Base-by-base conservation (phyloP, 2,888 invertebrate species). In the Eilema depressum region DNA sequence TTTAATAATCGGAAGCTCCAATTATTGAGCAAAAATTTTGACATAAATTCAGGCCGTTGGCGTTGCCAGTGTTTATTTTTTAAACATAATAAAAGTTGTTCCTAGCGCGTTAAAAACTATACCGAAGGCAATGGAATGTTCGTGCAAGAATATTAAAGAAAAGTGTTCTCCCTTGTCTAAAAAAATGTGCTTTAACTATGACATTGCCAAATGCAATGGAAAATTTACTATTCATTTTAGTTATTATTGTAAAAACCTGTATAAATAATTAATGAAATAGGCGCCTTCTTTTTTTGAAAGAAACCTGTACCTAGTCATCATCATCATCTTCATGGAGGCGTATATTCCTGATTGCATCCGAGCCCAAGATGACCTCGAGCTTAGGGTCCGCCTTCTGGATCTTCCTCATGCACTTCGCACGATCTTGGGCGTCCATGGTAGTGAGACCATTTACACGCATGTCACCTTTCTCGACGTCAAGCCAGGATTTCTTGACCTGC, bases 1-100 rank as follows among this genome's bases (percentile, higher is more conserved):
- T n/a, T 78, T 75, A 70, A 76, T 77, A 81, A 80, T 75, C 85
- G 92, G 93, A 93, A 93, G 92, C 90, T 92, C 90, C 88, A 80
- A 87, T 85, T 76, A 84, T 91, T 93, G 93, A 93, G 93, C 93
- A 93, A 92, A 85, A 83, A 83, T 86, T 83, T 81, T 79, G 74
- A 76, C 47, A 75, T 57, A 69, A 66, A 64, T 75, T 73, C 76
- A 77, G 74, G 71, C 75, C 67, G 20, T 74, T 77, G 71, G 75
- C 67, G 20, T 74, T 77, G 74, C 75, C 76, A 71, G 76, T 75
- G 0, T 25, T 70, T 59, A 33, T 11, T 30, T n/a, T 11, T 30
- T n/a, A 53, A 56, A 33, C 14, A 28, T n/a, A 59, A 65, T 33
- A 41, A 25, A 23, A 4, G 1, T n/a, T 41, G 30, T 12, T 47